A percentile compares a stretch with the other conserved stretches of the same genome.
These are phyloP conservation scores for Scalopus aquaticus DNA, from an alignment of 2,113 vertebrate genomes.

Conservation along the genomic window DNA sequence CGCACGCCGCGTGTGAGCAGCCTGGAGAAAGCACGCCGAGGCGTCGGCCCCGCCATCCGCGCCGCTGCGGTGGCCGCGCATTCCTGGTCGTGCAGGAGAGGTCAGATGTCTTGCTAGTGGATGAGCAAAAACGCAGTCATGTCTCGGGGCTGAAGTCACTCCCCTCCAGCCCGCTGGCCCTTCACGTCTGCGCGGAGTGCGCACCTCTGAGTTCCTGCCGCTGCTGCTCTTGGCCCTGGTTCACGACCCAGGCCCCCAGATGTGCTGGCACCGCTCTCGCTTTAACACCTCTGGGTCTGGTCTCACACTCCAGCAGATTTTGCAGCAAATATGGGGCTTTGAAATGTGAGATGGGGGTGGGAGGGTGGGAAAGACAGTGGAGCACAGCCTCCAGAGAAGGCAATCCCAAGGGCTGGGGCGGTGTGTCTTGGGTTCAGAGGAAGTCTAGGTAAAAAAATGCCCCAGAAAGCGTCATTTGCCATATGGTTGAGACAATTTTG, in stretches of 20 bases:
- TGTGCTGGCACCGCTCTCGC: neutral
- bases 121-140: neutral
- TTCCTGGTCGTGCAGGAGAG: neutral
- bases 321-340: neutral
- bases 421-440: neutral
- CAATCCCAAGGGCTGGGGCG: too few relatives aligned
- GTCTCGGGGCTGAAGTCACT: neutral
- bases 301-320: conserved; percentile 6
- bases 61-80: conserved; percentile 38
- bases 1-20: conserved; percentile 48
- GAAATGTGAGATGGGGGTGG: neutral
- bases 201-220: neutral
- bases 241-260: neutral
- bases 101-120: conserved; percentile 41
- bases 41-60: neutral
- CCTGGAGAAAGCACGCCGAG: conserved; percentile 47
- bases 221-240: neutral
- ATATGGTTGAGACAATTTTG: neutral
- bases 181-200: neutral
- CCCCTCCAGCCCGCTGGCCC: neutral
- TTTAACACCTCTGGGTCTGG: neutral
- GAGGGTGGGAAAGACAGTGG: neutral
- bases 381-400: neutral
- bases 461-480: neutral
- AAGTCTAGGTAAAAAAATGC: neutral